phyloP scores from a whole-genome alignment of 92 coral and sea anemone species.

The Heteractis magnifica region DNA sequence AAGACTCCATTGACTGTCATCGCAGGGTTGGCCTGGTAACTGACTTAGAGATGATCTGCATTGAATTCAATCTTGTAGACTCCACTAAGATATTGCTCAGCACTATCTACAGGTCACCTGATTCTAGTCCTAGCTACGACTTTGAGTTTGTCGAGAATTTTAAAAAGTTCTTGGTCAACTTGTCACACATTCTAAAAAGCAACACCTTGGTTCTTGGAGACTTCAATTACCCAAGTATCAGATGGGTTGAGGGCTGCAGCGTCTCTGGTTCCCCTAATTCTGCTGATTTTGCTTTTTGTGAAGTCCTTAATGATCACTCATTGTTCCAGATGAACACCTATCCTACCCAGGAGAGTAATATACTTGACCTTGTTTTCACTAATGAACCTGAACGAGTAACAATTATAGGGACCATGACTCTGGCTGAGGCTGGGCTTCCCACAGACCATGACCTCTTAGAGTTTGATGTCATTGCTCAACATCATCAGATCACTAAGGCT shows the following conservation, averaged over 20 bases:
- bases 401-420: not conserved
- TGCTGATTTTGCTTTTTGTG: constrained; percentile 13
- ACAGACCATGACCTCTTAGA: not conserved
- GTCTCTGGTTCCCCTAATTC: constrained; percentile 3
- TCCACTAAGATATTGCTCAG: too few species aligned
- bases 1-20: too few species aligned
- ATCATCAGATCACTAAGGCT: not conserved
- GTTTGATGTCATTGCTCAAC: not conserved
- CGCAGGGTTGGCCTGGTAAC: too few species aligned
- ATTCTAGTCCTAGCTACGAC: too few species aligned
- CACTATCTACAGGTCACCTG: too few species aligned
- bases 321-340: not conserved
- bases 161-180: too few species aligned
- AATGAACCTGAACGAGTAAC: constrained; percentile 4
- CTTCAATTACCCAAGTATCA: constrained; percentile 15
- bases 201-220: not conserved
- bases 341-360: not conserved
- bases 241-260: not conserved
- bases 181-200: not conserved
- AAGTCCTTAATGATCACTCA: not conserved
- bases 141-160: too few species aligned
- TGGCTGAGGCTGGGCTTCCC: not conserved
- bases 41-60: too few species aligned
- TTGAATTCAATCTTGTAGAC: too few species aligned
- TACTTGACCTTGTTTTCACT: not conserved